Evolutionary conservation across 2,113 vertebrate species (phyloP).

Genomic region (Amazona guildingii): DNA sequence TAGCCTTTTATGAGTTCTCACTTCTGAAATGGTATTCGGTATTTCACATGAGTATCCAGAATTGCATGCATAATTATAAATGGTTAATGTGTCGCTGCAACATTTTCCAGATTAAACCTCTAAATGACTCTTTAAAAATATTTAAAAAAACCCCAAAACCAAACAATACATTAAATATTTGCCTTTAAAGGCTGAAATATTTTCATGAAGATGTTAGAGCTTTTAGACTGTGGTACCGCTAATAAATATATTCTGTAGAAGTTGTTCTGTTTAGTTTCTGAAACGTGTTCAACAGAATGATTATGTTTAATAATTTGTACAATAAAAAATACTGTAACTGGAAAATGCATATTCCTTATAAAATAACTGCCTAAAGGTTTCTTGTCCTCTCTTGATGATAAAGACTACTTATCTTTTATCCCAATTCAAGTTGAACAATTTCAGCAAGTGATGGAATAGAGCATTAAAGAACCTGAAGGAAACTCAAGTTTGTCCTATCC

Average conservation of each 20-base stretch:
- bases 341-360: not conserved
- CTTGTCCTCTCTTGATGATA: not conserved
- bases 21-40: not conserved
- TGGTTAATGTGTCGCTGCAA: not conserved
- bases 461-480: not conserved
- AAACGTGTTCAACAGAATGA: not conserved
- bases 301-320: not conserved
- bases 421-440: not conserved
- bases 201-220: not conserved
- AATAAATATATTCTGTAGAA: not conserved
- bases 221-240: not conserved
- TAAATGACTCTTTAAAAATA: not conserved
- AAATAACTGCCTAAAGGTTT: not conserved
- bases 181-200: not conserved
- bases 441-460: not conserved
- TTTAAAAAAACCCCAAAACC: accelerated
- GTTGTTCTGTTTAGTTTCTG: not conserved
- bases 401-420: not conserved
- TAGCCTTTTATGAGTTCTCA: not conserved
- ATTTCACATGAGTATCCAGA: not conserved
- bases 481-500: not conserved
- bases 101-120: not conserved
- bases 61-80: not conserved
- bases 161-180: not conserved
- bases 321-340: not conserved